A percentile compares a stretch with the other conserved stretches of the same genome.
Evolutionary conservation across 2,888 invertebrate species (phyloP).

Genomic region (Sicus ferrugineus): DNA sequence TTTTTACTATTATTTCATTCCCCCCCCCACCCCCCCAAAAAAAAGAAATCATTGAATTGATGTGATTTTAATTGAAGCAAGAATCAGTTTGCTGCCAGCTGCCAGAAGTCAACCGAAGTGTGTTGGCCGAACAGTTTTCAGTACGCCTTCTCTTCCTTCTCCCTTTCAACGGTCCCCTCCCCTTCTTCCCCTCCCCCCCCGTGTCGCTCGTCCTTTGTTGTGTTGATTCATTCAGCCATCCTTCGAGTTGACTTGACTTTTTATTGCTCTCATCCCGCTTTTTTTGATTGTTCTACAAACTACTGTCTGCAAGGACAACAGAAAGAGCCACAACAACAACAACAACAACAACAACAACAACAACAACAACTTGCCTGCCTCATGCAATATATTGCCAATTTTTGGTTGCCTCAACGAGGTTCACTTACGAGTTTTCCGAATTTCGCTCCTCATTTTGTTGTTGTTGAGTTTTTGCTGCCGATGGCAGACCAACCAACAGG

Average conservation of each 20-base stretch:
- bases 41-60: slow-evolving; percentile 44
- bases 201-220: not conserved
- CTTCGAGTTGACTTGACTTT: not conserved
- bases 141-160: slow-evolving; percentile 15
- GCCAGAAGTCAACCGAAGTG: slow-evolving; percentile 35
- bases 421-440: slow-evolving; percentile 25
- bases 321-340: not conserved
- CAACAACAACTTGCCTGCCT: slow-evolving; percentile 21
- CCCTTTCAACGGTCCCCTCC: not conserved
- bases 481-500: no score
- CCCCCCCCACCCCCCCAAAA: no score
- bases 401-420: slow-evolving; percentile 29
- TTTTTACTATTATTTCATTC: slow-evolving; percentile 1
- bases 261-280: not conserved
- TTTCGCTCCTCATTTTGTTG: slow-evolving; percentile 37
- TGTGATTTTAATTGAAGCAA: slow-evolving; percentile 63
- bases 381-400: slow-evolving; percentile 41
- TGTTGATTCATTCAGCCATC: not conserved
- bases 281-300: no score
- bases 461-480: slow-evolving; percentile 17
- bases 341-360: no score
- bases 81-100: slow-evolving; percentile 56
- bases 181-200: not conserved
- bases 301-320: no score
- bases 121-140: slow-evolving; percentile 22